Evolutionary conservation across 2,797 vertebrate genomes (phyloP).

Genomic region (Poeciliopsis infans): DNA sequence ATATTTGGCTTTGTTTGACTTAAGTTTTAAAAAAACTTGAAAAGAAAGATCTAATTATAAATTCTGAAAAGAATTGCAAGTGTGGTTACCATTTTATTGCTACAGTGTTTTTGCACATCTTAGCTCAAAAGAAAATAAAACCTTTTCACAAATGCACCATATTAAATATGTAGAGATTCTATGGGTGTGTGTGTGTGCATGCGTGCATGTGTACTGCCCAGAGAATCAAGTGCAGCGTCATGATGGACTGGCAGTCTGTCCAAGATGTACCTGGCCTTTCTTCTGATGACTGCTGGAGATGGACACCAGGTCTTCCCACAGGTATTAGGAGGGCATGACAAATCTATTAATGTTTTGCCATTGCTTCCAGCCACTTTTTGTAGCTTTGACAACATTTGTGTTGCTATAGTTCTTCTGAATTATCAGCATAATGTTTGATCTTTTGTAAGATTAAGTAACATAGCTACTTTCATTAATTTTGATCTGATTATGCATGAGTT

Average conservation of each 20-base stretch:
- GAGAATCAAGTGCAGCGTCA: neutral
- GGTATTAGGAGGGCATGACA: neutral
- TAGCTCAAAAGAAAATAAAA: neutral
- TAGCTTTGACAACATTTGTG: neutral
- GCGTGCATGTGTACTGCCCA: neutral
- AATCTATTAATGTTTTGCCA: neutral
- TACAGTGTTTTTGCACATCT: neutral
- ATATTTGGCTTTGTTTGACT: neutral
- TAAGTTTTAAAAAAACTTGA: neutral
- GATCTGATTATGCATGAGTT: neutral
- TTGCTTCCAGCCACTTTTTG: neutral
- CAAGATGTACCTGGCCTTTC: neutral
- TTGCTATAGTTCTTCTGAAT: neutral
- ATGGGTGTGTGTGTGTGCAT: neutral
- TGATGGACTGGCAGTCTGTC: neutral
- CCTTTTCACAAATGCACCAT: neutral
- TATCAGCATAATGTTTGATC: neutral
- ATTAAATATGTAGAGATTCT: neutral
- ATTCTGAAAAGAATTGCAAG: neutral
- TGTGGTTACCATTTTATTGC: neutral
- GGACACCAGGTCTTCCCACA: neutral
- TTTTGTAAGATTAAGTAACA: neutral
- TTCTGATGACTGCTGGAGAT: neutral
- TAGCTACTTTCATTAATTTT: neutral
- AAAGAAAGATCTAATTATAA: neutral